Evolutionary conservation across 2,888 invertebrate species (phyloP), one percentile per base, ranked within the genome.

Genomic region (Volucella inanis): DNA sequence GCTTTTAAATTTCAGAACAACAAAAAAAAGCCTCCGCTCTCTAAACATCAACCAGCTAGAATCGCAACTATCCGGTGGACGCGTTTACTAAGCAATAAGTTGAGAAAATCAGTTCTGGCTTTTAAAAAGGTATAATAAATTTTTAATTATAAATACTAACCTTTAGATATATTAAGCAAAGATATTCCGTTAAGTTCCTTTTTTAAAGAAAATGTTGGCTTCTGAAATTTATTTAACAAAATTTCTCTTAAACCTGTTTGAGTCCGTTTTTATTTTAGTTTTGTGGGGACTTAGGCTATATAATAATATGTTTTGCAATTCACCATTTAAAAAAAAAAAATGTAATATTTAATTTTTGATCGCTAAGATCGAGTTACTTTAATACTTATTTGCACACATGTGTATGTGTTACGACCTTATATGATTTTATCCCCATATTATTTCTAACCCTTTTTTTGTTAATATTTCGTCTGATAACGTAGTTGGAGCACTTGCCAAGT

Each of bases 11-110:
- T 49, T 54, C 14, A 89, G 89, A 88, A 88, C 43, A 88, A 89
- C 31, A 88, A 88, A 49, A 91, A 91, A 87, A 89, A 88, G 1
- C 92, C 91, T 0, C 92, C 91, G 3, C 90, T 96, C 43, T 93
- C 96, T 31, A 94, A 95, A 75, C 94, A 96, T 89, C 96, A 96
- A 88, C 96, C 97, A 0, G 95, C 96, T 0, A 94, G 95, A n/a
- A 95, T 96, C 4, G 97, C 98, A 9, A 94, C 96, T 15, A 96
- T 98, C 86, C 96, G 95, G 90, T 98, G 98, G 98, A 95, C 95
- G 12, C 93, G 97, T 55, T 94, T 96, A 70, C 92, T 98, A 15
- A 96, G 97, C 89, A 94, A 95, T 88, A 95, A 95, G 87, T 93
- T 98, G 88, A 97, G 97, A 90, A 94, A 94, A 87, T 95, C 97